phyloP scores from a whole-genome alignment of 1,140 invertebrate species.

The Dolichoris vasculosae region DNA sequence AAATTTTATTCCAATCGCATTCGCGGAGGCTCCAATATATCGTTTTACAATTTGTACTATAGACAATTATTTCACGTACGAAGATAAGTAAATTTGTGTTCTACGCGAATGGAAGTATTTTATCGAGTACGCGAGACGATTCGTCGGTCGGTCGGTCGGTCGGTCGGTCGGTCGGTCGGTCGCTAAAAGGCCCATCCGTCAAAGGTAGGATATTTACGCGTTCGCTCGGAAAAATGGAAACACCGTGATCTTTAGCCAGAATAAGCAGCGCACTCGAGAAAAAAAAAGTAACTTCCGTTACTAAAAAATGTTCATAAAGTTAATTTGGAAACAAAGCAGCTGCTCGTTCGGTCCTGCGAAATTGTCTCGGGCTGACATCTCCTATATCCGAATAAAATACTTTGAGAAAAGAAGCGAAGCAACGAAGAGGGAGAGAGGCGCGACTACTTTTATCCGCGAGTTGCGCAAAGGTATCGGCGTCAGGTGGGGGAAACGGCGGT shows the following conservation, averaged over 20 bases:
- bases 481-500: not conserved
- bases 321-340: not conserved
- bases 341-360: not conserved
- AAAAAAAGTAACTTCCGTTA: not conserved
- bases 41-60: not conserved
- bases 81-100: not conserved
- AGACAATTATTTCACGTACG: not conserved
- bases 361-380: not conserved
- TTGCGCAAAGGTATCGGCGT: too few relatives aligned
- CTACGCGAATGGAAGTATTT: not conserved
- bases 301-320: not conserved
- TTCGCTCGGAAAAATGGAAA: not conserved
- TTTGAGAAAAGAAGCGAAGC: not conserved
- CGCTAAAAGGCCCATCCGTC: not conserved
- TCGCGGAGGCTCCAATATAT: not conserved
- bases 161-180: not conserved
- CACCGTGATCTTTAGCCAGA: not conserved
- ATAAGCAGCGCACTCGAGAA: not conserved
- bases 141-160: not conserved
- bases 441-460: not conserved
- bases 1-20: not conserved
- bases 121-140: not conserved
- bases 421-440: not conserved
- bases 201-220: not conserved
- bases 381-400: conserved; percentile 7